Evolutionary conservation across 2,113 vertebrate species (phyloP), one percentile per base, ranked within the genome.

Genomic region (Toxotes jaculatrix): DNA sequence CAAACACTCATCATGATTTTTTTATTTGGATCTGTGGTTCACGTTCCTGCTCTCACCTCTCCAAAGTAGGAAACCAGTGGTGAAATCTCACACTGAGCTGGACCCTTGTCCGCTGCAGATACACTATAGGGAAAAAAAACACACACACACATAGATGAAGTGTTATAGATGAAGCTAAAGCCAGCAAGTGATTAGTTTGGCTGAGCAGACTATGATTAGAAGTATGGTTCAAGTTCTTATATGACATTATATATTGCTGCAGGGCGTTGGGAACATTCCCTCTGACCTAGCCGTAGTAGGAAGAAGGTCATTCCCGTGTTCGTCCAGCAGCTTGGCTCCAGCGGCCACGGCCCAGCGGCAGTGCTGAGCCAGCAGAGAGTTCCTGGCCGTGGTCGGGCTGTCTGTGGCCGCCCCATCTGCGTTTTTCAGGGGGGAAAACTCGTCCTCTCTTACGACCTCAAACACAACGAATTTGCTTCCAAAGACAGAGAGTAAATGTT

Each of bases 391-490:
- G 70, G 92, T 93, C 0, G 97, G 96, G 17, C 83, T 97, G 88
- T 99, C 98, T 9, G 92, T 89, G 7, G 90, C 79, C 0, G 95
- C 95, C 0, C 91, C 90, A 21, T 97, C 96, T 0, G 96, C 95
- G 0, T 99, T 99, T 91, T 99, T 99, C 60, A 99, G 88, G 0
- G 98, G 98, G 0, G 98, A 97, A 76, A 99, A 99, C 88, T 99
- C 98, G 0, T 98, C 97, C 77, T 97, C 96, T 72, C 98, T 91
- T 32, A 74, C 31, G 7, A 98, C 98, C 89, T 99, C 97, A 69
- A 99, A 98, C 8, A 90, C 97, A 27, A 97, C 97, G 40, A 98
- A 98, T 76, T 95, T 97, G 90, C 98, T 99, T 85, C 3, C 55
- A 82, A 67, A 74, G 80, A 61, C 70, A 73, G 66, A 10, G 1